These are phyloP conservation scores for Erythrolamprus reginae DNA, from an alignment of 2,113 vertebrate genomes.

Conservation along the genomic window DNA sequence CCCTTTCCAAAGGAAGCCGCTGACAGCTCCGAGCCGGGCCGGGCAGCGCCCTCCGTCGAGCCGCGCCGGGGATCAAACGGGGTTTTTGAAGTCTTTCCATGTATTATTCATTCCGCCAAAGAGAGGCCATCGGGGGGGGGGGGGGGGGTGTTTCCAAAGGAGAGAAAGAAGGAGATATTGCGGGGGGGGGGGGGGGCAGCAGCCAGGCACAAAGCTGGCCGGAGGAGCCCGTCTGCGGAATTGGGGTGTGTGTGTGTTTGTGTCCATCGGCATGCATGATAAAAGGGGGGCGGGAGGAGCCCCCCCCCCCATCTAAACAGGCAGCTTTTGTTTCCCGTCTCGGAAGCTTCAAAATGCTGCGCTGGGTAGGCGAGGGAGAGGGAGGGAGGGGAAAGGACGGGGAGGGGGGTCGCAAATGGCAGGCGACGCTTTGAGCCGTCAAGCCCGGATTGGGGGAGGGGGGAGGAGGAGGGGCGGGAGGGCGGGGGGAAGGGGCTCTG, in stretches of 20 bases:
- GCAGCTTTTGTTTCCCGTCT: no score
- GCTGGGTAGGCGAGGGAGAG: not conserved
- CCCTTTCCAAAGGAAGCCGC: constrained; percentile 38
- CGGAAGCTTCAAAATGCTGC: not conserved
- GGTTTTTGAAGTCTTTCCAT: constrained; percentile 59
- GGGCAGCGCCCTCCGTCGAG: constrained; percentile 37
- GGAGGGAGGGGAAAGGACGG: no score
- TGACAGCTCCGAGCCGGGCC: constrained; percentile 52
- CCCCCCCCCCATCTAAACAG: no score
- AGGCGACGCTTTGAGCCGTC: no score
- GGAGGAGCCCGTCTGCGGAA: not conserved
- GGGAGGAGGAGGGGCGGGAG: no score
- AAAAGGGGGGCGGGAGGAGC: no score
- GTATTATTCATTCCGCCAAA: constrained; percentile 68
- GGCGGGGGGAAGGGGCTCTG: no score
- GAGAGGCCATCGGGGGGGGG: constrained; percentile 48
- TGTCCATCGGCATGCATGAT: not conserved
- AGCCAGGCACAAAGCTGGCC: not conserved
- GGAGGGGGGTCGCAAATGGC: not conserved
- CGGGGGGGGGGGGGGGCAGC: not conserved
- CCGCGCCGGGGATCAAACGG: constrained; percentile 63
- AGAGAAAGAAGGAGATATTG: not conserved
- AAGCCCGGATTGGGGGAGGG: no score
- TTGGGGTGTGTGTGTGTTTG: not conserved
- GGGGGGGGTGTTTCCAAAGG: not conserved